Percentiles rank a stretch among this genome's conserved stretches.
Evolutionary conservation across 2,113 vertebrate genomes (phyloP).

Genomic region (Strigops habroptila): DNA sequence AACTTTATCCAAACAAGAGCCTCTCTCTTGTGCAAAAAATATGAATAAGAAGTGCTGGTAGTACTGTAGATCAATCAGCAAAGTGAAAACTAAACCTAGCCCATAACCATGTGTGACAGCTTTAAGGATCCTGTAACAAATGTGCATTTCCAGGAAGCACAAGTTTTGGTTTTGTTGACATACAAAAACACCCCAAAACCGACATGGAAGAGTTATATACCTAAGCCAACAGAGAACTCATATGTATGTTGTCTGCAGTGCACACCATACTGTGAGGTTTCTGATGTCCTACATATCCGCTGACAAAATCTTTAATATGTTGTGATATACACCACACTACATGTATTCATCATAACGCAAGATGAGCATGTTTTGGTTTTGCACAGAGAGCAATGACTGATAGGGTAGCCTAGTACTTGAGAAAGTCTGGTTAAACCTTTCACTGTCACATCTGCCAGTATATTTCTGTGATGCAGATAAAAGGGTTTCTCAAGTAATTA

Average conservation of each 20-base stretch:
- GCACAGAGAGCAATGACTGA: not conserved
- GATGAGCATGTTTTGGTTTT: not conserved
- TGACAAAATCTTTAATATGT: not conserved
- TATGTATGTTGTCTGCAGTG: fast-evolving
- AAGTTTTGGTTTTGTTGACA: not conserved
- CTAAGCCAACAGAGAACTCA: not conserved
- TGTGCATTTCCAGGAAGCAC: not conserved
- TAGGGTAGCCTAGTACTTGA: not conserved
- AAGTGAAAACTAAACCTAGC: not conserved
- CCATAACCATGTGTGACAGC: not conserved
- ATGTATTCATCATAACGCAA: not conserved
- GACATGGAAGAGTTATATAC: not conserved
- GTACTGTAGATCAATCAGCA: not conserved
- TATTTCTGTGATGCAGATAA: not conserved
- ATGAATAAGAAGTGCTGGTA: not conserved
- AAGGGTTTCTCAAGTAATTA: not conserved
- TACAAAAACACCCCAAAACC: not conserved
- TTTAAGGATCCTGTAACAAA: not conserved
- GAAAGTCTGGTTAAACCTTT: not conserved
- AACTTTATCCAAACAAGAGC: not conserved
- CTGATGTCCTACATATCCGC: fast-evolving
- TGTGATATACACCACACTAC: not conserved
- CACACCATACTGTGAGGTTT: not conserved
- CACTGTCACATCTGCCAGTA: not conserved
- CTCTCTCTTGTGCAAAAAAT: fast-evolving